These are phyloP conservation scores for Ceriagrion tenellum DNA, from an alignment of 2,888 invertebrate species.

Conservation along the genomic window DNA sequence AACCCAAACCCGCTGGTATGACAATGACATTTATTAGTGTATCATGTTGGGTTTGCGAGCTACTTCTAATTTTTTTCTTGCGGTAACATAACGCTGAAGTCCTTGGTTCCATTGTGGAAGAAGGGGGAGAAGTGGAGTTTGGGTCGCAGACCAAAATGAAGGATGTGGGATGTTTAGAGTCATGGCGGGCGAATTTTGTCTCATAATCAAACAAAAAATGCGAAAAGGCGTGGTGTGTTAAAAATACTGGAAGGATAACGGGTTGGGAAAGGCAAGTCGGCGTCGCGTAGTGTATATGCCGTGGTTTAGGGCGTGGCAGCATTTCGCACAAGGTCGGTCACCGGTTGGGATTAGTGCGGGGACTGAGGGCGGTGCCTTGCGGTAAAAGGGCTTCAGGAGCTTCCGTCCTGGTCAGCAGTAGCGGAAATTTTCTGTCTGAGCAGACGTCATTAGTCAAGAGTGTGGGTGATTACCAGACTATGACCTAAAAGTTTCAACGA, in stretches of 20 bases:
- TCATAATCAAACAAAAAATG: neutral
- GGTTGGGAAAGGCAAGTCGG: neutral
- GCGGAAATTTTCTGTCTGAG: neutral
- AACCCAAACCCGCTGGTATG: too few relatives aligned
- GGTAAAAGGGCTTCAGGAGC: neutral
- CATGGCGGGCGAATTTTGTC: neutral
- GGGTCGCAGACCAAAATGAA: neutral
- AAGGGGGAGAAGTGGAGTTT: neutral
- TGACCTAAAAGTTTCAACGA: too few relatives aligned
- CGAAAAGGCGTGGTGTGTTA: neutral
- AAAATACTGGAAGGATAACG: constrained; percentile 11
- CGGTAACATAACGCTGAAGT: neutral
- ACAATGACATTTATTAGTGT: too few relatives aligned
- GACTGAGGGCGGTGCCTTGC: neutral
- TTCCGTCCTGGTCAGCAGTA: neutral
- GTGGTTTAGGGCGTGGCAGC: neutral
- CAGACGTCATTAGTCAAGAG: neutral
- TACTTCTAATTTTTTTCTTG: neutral
- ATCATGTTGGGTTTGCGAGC: too few relatives aligned
- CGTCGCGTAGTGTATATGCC: neutral
- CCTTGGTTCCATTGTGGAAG: neutral
- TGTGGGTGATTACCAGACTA: too few relatives aligned
- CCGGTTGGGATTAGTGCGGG: neutral
- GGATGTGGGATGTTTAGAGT: neutral
- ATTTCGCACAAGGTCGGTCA: neutral